Evolutionary conservation across 2,113 vertebrate species (phyloP), one percentile per base, ranked within the genome.

Genomic region (Vidua macroura): DNA sequence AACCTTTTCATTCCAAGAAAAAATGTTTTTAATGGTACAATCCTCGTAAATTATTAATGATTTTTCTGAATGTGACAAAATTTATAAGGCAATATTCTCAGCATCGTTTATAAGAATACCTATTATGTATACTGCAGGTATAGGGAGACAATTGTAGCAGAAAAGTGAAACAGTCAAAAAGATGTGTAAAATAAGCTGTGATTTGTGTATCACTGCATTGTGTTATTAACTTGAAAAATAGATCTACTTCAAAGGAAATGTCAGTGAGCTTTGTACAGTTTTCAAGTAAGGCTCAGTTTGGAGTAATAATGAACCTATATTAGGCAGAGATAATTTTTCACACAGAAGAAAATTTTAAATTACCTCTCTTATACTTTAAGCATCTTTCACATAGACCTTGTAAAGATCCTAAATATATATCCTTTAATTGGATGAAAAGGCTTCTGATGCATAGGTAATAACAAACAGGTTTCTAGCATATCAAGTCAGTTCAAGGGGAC

Each of bases 61-160:
- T 95, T 93, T 95, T 91, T 67, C 85, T 93, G 77, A 95, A 79
- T 67, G 48, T 91, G 93, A 94, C 77, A 94, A 85, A 87, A 96
- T 90, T 59, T 70, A 83, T 94, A 92, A 74, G 62, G 77, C 31
- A 41, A 93, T 93, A 94, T 75, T 59, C 76, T 92, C 90, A 66
- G 39, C 76, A 91, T 85, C 85, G 67, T 81, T 96, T 96, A 92
- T 93, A 91, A 90, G 89, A 83, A 55, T 79, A 85, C 17, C 49
- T 73, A 25, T 96, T 93, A 83, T 33, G 51, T 84, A 81, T 64
- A 85, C 43, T 83, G 31, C 35, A 92, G 78, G 91, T 96, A 89
- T 44, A 76, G 25, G 62, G 56, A 92, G 41, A 76, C 28, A 90
- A 75, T 80, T 18, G 2, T 68, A 73, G 27, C 20, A 58, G 49